A percentile compares a stretch with the other conserved stretches of the same genome.
Conservation (phyloP, 2,888 invertebrate species). For the Clostera curtula region DNA sequence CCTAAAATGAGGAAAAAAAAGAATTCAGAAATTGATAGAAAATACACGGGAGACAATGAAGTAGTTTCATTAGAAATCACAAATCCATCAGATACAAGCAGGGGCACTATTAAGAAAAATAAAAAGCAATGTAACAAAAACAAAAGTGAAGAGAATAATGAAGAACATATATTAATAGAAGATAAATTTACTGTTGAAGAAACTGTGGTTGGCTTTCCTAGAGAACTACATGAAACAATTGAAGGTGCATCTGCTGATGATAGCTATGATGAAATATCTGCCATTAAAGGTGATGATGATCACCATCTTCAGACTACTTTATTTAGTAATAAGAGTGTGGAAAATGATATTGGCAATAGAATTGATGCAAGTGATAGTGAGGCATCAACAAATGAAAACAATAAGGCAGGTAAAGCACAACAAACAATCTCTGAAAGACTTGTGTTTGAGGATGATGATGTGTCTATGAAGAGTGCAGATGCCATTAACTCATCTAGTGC, state of each 20-base stretch:
- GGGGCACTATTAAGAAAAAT: neutral
- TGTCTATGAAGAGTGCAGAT: neutral
- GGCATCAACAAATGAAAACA: slow-evolving; percentile 1
- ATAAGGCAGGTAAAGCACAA: slow-evolving; percentile 8
- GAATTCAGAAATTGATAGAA: too few species aligned
- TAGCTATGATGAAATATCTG: slow-evolving; percentile 19
- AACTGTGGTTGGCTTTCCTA: slow-evolving; percentile 12
- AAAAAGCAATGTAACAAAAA: too few species aligned
- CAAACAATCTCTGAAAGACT: slow-evolving; percentile 41
- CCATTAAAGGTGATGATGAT: slow-evolving; percentile 17
- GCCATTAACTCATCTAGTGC: slow-evolving; percentile 1
- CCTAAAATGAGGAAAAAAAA: too few species aligned
- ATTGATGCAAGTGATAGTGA: slow-evolving; percentile 5
- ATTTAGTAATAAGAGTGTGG: slow-evolving; percentile 7
- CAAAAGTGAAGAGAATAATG: slow-evolving; percentile 3
- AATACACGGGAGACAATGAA: too few species aligned
- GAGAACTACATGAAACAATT: slow-evolving; percentile 5
- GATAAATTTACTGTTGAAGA: slow-evolving; percentile 22
- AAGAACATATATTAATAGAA: slow-evolving; percentile 6
- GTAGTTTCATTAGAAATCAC: too few species aligned
- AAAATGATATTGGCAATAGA: slow-evolving; percentile 3
- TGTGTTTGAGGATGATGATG: slow-evolving; percentile 43
- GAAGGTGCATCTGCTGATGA: slow-evolving; percentile 10
- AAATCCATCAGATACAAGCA: slow-evolving; percentile 1
- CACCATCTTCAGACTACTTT: slow-evolving; percentile 10